These are phyloP conservation scores for Rotaria socialis DNA, from an alignment of 2,888 invertebrate genomes.

Conservation along the genomic window DNA sequence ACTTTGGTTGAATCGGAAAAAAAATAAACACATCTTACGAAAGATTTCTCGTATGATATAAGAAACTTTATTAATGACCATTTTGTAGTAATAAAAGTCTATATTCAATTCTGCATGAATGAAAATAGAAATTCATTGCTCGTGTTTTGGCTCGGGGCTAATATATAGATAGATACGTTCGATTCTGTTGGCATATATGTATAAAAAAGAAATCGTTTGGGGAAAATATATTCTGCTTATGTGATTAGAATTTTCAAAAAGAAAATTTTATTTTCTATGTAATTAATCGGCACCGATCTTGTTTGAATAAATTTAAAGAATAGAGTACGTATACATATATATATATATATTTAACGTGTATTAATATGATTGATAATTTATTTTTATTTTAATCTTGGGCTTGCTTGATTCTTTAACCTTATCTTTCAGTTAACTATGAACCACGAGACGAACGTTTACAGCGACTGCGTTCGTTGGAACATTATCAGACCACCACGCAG, in stretches of 20 bases:
- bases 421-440: background rate
- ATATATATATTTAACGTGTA: too few species aligned
- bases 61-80: background rate
- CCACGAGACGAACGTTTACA: background rate
- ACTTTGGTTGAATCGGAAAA: background rate
- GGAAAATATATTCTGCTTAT: background rate
- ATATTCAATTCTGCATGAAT: background rate
- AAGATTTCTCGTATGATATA: background rate
- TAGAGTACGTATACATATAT: too few species aligned
- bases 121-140: background rate
- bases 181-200: too few species aligned
- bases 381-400: background rate
- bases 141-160: background rate
- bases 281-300: background rate
- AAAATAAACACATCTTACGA: background rate
- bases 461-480: slow-evolving; percentile 29
- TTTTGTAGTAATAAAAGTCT: background rate
- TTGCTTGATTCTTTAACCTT: background rate
- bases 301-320: too few species aligned
- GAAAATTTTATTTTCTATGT: background rate
- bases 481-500: slow-evolving; percentile 9
- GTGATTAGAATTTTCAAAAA: background rate
- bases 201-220: too few species aligned
- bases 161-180: too few species aligned
- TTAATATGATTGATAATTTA: background rate